Conservation (phyloP, 2,888 invertebrate species). For the Ochropacha duplaris region DNA sequence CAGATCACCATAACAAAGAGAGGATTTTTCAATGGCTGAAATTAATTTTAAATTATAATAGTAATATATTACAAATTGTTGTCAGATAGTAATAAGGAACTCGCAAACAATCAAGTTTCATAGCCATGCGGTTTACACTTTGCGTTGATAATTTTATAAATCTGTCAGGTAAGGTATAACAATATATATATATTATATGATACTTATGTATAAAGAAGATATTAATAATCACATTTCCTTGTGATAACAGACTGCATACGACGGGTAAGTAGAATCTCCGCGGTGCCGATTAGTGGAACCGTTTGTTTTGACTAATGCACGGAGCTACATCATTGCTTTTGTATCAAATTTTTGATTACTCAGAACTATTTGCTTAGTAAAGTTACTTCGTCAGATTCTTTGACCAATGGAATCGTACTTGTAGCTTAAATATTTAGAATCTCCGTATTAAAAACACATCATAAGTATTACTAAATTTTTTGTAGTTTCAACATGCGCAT, state of each 20-base stretch:
- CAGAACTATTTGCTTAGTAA: background rate
- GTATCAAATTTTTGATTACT: background rate
- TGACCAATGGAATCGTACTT: too few relatives aligned
- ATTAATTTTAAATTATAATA: background rate
- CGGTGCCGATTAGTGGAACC: background rate
- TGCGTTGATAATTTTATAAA: too few relatives aligned
- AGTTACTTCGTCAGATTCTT: background rate
- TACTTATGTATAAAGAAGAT: too few relatives aligned
- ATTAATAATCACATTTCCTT: too few relatives aligned
- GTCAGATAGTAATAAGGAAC: too few relatives aligned
- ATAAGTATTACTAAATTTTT: background rate
- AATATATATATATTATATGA: too few relatives aligned
- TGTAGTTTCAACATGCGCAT: slow-evolving; percentile 10
- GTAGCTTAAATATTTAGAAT: too few relatives aligned
- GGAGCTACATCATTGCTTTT: background rate
- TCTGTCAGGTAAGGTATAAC: too few relatives aligned
- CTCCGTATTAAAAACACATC: too few relatives aligned
- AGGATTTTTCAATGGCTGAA: background rate
- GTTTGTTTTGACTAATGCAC: background rate
- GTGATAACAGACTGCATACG: background rate
- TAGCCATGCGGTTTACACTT: too few relatives aligned
- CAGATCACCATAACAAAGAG: background rate
- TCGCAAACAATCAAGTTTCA: too few relatives aligned
- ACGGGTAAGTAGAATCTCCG: background rate
- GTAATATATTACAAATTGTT: background rate